Percentiles rank a stretch among this genome's conserved stretches.
Conservation (phyloP, 2,888 invertebrate genomes). For the Drosophila austrosaltans region DNA sequence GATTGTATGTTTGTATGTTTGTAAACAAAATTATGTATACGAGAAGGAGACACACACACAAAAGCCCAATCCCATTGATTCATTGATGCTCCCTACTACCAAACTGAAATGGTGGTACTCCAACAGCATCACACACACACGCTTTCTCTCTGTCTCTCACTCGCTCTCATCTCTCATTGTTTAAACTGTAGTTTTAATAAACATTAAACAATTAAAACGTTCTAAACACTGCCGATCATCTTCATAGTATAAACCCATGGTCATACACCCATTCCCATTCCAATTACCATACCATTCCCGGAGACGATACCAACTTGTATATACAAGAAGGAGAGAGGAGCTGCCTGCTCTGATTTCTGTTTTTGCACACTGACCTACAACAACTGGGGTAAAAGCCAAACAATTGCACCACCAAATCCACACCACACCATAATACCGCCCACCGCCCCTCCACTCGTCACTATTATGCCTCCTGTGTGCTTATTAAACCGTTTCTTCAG, state of each 20-base stretch:
- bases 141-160: slow-evolving; percentile 5
- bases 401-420: slow-evolving; percentile 63
- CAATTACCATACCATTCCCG: slow-evolving; percentile 24
- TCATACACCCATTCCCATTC: slow-evolving; percentile 5
- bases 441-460: background rate
- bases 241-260: slow-evolving; percentile 16
- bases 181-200: slow-evolving; percentile 78
- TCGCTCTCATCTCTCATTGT: slow-evolving; percentile 58
- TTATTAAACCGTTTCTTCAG: slow-evolving; percentile 50
- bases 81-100: slow-evolving; percentile 27
- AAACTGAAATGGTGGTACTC: slow-evolving; percentile 25
- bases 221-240: slow-evolving; percentile 73
- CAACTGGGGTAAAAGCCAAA: slow-evolving; percentile 73
- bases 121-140: slow-evolving; percentile 13
- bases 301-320: slow-evolving; percentile 31
- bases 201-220: slow-evolving; percentile 79
- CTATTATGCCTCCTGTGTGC: background rate
- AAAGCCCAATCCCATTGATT: slow-evolving; percentile 66
- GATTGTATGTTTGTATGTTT: slow-evolving; percentile 44
- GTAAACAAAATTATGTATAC: slow-evolving; percentile 79
- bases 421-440: slow-evolving; percentile 9
- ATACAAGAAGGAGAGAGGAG: slow-evolving; percentile 34
- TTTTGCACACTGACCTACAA: slow-evolving; percentile 82
- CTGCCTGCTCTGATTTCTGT: slow-evolving; percentile 54
- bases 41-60: slow-evolving; percentile 44